Percentiles rank a stretch among this genome's conserved stretches.
Conservation (phyloP, 2,888 invertebrate genomes). For the Ochropleura plecta region DNA sequence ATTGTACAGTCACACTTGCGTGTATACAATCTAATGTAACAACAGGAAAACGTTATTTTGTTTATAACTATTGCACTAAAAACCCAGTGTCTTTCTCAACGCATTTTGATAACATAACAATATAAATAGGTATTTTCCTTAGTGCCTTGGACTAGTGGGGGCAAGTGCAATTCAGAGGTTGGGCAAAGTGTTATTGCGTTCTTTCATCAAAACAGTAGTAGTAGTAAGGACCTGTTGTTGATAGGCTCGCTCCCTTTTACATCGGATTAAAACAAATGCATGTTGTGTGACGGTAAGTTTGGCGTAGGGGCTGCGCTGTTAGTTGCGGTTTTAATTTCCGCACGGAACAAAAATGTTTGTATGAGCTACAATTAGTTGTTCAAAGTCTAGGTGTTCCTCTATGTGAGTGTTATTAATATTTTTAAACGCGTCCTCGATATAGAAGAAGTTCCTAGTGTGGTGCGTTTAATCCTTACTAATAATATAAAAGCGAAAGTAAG, state of each 20-base stretch:
- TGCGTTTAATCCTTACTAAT: no score
- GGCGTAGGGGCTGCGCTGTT: neutral
- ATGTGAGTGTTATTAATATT: neutral
- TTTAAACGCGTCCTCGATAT: neutral
- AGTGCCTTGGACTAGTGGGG: neutral
- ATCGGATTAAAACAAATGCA: neutral
- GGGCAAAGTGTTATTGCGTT: neutral
- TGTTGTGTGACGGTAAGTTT: neutral
- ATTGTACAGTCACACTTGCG: conserved; percentile 24
- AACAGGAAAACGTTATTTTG: conserved; percentile 46
- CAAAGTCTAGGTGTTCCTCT: neutral
- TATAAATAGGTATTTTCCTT: conserved; percentile 11
- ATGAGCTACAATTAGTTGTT: neutral
- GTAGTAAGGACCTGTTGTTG: neutral
- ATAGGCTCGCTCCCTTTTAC: neutral
- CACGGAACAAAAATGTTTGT: neutral
- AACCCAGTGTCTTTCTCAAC: conserved; percentile 15
- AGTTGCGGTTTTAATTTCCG: neutral
- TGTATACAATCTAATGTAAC: conserved; percentile 18
- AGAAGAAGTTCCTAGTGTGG: neutral
- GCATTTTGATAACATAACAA: conserved; percentile 4
- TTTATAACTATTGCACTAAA: conserved; percentile 20
- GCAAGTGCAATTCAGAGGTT: neutral
- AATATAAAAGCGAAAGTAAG: no score
- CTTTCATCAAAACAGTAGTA: neutral